Conservation (phyloP, 2,888 invertebrate species). For the Lomographa bimaculata region DNA sequence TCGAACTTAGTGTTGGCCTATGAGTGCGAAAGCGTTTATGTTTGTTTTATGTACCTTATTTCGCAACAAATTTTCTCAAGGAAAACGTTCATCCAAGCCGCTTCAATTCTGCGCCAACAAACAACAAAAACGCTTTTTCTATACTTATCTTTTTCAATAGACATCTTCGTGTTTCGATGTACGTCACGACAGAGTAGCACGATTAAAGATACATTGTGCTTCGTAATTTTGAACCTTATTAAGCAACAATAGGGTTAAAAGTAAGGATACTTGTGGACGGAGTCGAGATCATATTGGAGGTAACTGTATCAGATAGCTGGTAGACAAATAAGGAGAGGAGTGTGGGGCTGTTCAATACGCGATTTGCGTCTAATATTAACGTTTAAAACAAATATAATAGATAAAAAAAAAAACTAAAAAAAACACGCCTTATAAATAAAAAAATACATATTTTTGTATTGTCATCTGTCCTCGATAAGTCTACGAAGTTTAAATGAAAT, state of each 20-base stretch:
- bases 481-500: too few relatives aligned
- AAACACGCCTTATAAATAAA: too few relatives aligned
- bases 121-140: constrained; percentile 22
- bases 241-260: constrained; percentile 4
- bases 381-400: too few relatives aligned
- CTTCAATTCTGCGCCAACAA: constrained; percentile 11
- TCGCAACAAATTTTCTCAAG: too few relatives aligned
- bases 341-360: constrained; percentile 34
- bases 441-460: too few relatives aligned
- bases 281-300: constrained; percentile 64
- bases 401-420: too few relatives aligned
- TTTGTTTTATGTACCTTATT: too few relatives aligned
- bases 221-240: constrained; percentile 2
- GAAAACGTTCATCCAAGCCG: too few relatives aligned
- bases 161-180: constrained; percentile 37
- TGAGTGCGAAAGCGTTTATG: too few relatives aligned
- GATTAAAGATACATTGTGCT: constrained; percentile 69
- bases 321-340: constrained; percentile 74
- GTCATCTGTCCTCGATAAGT: too few relatives aligned
- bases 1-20: too few relatives aligned
- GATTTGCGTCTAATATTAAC: too few relatives aligned
- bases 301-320: constrained; percentile 73
- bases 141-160: constrained; percentile 22
- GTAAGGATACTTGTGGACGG: constrained; percentile 12
- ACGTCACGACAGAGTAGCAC: constrained; percentile 73